Evolutionary conservation across 2,888 invertebrate genomes (phyloP).

Genomic region (Bimastos eiseni): DNA sequence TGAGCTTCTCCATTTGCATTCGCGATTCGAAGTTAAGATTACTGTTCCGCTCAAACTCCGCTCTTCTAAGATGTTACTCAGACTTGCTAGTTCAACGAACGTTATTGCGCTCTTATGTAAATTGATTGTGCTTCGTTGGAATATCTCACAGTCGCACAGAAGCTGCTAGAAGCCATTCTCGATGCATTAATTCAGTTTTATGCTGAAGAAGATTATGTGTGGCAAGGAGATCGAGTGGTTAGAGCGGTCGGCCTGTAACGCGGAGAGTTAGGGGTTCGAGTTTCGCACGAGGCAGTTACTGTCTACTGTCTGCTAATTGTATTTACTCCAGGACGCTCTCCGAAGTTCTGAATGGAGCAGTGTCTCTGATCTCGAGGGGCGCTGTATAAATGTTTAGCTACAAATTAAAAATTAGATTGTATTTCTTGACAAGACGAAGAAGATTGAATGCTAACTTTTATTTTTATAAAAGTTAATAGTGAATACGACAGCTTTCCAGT

Average conservation of each 20-base stretch:
- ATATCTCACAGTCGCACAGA: neutral
- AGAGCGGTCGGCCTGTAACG: no score
- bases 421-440: no score
- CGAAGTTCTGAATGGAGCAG: neutral
- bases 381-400: no score
- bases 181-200: neutral
- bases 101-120: no score
- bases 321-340: neutral
- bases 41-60: neutral
- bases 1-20: neutral
- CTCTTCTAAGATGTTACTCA: neutral
- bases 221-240: no score
- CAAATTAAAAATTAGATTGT: no score
- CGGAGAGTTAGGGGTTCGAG: no score
- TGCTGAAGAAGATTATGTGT: no score
- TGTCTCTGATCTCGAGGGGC: no score
- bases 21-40: neutral
- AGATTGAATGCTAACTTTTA: neutral
- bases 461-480: neutral
- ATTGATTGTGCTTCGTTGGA: neutral
- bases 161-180: neutral
- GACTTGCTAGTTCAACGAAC: no score
- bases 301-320: neutral
- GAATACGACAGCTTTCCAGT: neutral
- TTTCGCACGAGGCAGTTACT: no score